Evolutionary conservation across 2,888 invertebrate genomes (phyloP), one percentile per base, ranked within the genome.

Genomic region (Amiota minor): DNA sequence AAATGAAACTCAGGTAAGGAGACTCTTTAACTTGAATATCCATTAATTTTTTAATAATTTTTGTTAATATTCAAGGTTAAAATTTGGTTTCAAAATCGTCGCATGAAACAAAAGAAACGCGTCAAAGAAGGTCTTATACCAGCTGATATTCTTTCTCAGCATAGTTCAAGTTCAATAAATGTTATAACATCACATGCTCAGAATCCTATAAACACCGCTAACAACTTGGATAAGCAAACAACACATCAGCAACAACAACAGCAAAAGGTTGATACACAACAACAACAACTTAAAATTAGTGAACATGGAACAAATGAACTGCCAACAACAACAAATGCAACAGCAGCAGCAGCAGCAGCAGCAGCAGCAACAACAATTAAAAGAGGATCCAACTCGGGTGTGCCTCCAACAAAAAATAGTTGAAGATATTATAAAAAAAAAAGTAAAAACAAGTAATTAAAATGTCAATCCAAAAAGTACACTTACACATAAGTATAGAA

Each of bases 31-130:
- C 16, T 9, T 59, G 16, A 20, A 16, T 20, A n/a, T 59, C 1
- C 59, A 18, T 20, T 20, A 59, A 9, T 18, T 9, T 49, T 16
- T 65, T 45, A 69, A 55, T 45, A 49, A 6, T 2, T 0, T 61
- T 53, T n/a, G n/a, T 65, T 45, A 11, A n/a, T 10, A 9, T 76
- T 74, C 0, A 77, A 91, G 90, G 95, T 96, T 50, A 98, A 98
- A 91, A 98, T 98, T 81, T 98, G 98, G 98, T 99, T 99, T 89
- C 99, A 99, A 90, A 99, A 99, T 89, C 92, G 99, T 81, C 92
- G 99, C 83, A 99, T 99, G 98, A 99, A 99, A 90, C 98, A 98
- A 89, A 98, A 98, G 92, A 98, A 98, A 89, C 92, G 98, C 78
- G 96, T 97, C 92, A 98, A 98, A 91, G 98, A 98, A 87, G 97